Percentiles rank a stretch among this genome's conserved stretches.
Conservation (phyloP, 2,888 invertebrate species). For the Tiphia femorata region DNA sequence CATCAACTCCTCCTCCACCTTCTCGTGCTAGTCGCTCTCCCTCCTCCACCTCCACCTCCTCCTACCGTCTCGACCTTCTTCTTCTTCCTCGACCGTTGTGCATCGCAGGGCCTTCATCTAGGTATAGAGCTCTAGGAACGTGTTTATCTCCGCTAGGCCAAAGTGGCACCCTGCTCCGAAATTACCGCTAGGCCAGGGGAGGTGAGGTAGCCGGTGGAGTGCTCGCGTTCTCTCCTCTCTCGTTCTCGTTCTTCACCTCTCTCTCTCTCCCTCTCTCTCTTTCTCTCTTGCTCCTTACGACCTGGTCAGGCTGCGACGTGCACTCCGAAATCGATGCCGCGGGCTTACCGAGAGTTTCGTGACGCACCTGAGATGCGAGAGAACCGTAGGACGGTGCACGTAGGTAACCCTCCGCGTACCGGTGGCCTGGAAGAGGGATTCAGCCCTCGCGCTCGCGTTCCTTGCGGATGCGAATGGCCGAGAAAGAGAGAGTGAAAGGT, state of each 20-base stretch:
- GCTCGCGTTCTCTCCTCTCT: too few species aligned
- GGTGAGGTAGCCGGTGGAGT: not conserved
- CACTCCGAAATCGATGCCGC: slow-evolving; percentile 44
- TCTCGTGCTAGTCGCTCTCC: not conserved
- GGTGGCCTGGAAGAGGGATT: too few species aligned
- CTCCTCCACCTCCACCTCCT: slow-evolving; percentile 32
- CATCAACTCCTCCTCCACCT: not conserved
- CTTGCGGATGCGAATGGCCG: too few species aligned
- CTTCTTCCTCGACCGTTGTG: too few species aligned
- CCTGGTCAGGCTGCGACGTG: slow-evolving; percentile 15
- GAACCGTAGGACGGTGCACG: slow-evolving; percentile 1
- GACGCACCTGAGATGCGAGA: slow-evolving; percentile 49
- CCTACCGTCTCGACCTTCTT: slow-evolving; percentile 27
- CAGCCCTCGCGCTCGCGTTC: too few species aligned
- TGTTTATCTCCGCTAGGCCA: slow-evolving; percentile 4
- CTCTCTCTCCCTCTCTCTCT: too few species aligned
- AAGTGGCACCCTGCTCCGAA: slow-evolving; percentile 26
- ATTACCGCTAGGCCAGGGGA: slow-evolving; percentile 19
- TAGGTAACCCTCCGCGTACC: too few species aligned
- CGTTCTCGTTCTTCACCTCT: too few species aligned
- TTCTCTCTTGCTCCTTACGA: slow-evolving; percentile 11
- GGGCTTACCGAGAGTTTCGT: slow-evolving; percentile 37
- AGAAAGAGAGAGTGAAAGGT: too few species aligned
- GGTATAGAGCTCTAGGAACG: slow-evolving; percentile 23
- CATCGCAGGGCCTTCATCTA: slow-evolving; percentile 17